Evolutionary conservation across 2,113 vertebrate genomes (phyloP).

Genomic region (Anseranas semipalmata): DNA sequence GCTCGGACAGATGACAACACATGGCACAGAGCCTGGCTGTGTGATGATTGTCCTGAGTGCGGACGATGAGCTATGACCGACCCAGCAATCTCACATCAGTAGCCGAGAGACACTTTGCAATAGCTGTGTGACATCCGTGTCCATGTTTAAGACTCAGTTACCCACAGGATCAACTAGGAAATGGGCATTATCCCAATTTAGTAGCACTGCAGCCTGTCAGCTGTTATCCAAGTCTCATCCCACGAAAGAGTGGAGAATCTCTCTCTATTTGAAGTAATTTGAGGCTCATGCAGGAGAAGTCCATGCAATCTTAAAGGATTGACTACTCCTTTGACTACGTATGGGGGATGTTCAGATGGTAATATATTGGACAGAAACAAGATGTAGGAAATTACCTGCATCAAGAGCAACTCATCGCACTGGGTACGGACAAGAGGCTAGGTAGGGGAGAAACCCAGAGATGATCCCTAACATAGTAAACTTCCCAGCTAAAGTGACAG

Average conservation of each 20-base stretch:
- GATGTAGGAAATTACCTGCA: background rate
- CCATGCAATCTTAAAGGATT: background rate
- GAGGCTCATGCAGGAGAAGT: background rate
- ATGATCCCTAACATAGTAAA: background rate
- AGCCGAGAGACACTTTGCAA: background rate
- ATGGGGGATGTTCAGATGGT: background rate
- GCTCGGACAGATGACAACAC: background rate
- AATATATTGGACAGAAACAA: background rate
- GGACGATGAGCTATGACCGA: background rate
- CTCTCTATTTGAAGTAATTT: background rate
- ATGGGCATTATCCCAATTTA: background rate
- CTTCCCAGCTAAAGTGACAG: background rate
- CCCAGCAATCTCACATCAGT: accelerated
- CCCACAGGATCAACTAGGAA: background rate
- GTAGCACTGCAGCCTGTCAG: background rate
- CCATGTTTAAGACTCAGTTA: background rate
- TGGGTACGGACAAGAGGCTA: background rate
- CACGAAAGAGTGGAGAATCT: background rate
- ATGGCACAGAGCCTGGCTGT: background rate
- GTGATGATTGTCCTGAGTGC: background rate
- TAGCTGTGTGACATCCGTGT: background rate
- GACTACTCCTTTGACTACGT: background rate
- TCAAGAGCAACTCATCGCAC: background rate
- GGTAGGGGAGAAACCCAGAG: background rate
- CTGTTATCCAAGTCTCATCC: background rate